Conservation (phyloP, 2,113 vertebrate genomes). For the Microtus richardsoni region DNA sequence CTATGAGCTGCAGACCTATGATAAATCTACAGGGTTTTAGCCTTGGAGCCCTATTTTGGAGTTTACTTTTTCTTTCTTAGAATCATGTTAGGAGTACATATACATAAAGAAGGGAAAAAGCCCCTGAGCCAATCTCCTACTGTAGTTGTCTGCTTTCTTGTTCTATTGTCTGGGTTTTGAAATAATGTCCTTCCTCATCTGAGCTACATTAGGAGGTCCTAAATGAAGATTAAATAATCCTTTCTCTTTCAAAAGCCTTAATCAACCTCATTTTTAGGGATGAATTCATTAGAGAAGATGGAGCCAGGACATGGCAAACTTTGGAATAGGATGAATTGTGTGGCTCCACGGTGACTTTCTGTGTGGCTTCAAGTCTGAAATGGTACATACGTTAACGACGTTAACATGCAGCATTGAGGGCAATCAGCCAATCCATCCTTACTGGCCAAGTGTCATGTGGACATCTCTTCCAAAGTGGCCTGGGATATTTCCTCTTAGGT, state of each 20-base stretch:
- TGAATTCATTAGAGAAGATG: conserved; percentile 10
- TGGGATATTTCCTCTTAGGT: conserved; percentile 41
- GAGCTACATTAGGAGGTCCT: conserved; percentile 5
- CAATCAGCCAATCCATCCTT: conserved; percentile 6
- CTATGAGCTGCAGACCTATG: neutral
- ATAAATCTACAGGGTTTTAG: neutral
- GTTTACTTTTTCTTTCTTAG: neutral
- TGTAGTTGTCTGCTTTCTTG: neutral
- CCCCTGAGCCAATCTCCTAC: neutral
- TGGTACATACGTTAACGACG: neutral
- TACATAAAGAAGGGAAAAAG: neutral
- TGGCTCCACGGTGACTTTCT: conserved; percentile 75
- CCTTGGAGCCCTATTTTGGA: neutral
- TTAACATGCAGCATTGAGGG: conserved; percentile 47
- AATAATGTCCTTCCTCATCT: conserved; percentile 3
- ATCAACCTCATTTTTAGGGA: conserved; percentile 35
- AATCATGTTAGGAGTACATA: neutral
- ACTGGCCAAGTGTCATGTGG: conserved; percentile 44
- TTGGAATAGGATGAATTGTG: conserved; percentile 5
- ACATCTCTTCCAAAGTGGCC: conserved; percentile 35
- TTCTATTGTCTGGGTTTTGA: neutral
- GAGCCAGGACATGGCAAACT: neutral
- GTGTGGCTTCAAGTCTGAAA: conserved; percentile 80
- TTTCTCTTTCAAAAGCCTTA: conserved; percentile 2
- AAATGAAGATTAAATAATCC: conserved; percentile 34